Evolutionary conservation across 2,888 invertebrate species (phyloP), one percentile per base, ranked within the genome.

Genomic region (Harmothoe impar): DNA sequence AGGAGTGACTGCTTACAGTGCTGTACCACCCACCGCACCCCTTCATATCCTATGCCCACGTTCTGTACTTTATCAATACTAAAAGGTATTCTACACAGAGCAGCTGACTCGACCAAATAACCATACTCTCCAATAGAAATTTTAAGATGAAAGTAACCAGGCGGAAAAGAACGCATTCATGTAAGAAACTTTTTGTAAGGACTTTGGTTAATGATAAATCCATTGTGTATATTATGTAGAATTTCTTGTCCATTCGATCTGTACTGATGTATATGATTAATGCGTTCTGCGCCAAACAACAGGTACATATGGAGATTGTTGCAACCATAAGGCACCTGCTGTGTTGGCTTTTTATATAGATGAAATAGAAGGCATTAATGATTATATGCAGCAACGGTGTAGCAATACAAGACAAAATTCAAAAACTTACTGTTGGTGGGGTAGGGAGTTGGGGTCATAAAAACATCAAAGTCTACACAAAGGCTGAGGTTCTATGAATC

Each of bases 231-330:
- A 25, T 77, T 77, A 5, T 77, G 17, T 31, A 10, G 31, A 25
- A 77, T 20, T 31, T 25, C 77, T 25, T 25, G 77, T 7, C 25
- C 17, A 77, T 15, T 25, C 31, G 77, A 77, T 81, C 43, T 17
- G 81, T 23, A 33, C 35, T 15, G 33, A 43, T 81, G 43, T 81
- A 81, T 35, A 43, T 81, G 43, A 81, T 81, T 81, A 81, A 35
- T 0, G 33, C 72, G 7, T 12, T 12, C 35, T 81, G n/a, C 33
- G 7, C 29, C 15, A 29, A 15, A 77, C 77, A 77, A 77, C 77
- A 77, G 77, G 77, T 77, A 29, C 31, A 77, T 20, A 62, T 62
- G 62, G 62, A 5, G 62, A 12, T 12, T 62, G 62, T 20, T 43
- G 43, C 43, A 43, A 43, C 43, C 43, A 43, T 10, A 43, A 10